Conservation (phyloP, 2,888 invertebrate species). For the Ormyrus nitidulus region DNA sequence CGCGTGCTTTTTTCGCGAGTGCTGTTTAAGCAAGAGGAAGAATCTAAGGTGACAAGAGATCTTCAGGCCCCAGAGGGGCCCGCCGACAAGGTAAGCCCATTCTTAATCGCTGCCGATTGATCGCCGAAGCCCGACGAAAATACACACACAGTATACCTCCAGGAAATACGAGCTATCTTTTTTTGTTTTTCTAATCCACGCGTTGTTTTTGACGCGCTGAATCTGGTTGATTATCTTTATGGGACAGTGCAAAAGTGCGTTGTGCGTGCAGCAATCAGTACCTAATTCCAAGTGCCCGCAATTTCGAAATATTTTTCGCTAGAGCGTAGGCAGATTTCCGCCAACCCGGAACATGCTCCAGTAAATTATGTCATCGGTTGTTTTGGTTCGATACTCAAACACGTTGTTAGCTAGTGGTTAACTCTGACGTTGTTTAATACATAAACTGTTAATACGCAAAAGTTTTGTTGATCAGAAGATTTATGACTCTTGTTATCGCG, state of each 20-base stretch:
- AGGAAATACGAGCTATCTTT: conserved; percentile 17
- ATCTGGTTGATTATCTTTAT: too few relatives aligned
- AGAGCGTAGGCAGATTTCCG: conserved; percentile 17
- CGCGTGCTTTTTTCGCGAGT: conserved; percentile 51
- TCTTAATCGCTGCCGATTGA: neutral
- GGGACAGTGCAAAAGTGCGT: neutral
- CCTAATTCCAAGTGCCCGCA: conserved; percentile 8
- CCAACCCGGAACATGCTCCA: conserved; percentile 48
- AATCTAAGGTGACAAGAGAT: conserved; percentile 25
- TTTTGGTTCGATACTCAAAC: conserved; percentile 3
- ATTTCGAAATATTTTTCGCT: conserved; percentile 32
- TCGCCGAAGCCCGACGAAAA: conserved; percentile 11
- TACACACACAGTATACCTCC: conserved; percentile 32
- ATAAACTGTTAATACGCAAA: neutral
- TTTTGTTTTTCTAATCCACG: conserved; percentile 36
- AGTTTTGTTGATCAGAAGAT: conserved; percentile 36
- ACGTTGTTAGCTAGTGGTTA: neutral
- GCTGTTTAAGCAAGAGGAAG: conserved; percentile 17
- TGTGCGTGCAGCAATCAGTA: neutral
- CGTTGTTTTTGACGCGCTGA: neutral
- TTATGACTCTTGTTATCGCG: conserved; percentile 29
- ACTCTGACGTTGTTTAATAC: neutral
- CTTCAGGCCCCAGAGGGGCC: conserved; percentile 47
- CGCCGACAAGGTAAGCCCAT: conserved; percentile 45
- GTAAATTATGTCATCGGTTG: conserved; percentile 53